These are phyloP conservation scores for Diogma glabrata DNA, from an alignment of 2,888 invertebrate species.

Conservation along the genomic window DNA sequence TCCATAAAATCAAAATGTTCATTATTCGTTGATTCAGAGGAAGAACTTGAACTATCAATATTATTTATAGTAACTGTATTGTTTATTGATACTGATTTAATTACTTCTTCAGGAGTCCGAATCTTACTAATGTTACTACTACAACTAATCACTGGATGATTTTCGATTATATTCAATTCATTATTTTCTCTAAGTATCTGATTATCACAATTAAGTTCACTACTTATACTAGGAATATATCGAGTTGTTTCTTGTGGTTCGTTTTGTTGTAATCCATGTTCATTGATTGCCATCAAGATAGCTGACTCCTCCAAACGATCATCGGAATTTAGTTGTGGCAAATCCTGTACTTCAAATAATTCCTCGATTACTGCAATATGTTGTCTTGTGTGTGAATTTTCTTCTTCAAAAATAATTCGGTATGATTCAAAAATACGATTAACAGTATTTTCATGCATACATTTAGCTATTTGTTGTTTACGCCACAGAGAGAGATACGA, in stretches of 20 bases:
- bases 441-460: conserved; percentile 17
- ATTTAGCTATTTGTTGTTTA: conserved; percentile 15
- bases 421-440: conserved; percentile 17
- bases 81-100: neutral
- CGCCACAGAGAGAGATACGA: no score
- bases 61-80: neutral
- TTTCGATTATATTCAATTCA: neutral
- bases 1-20: conserved; percentile 17
- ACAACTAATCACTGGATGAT: neutral
- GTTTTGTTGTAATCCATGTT: conserved; percentile 17
- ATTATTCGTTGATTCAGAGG: neutral
- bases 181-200: neutral
- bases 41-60: neutral
- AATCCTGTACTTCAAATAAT: neutral
- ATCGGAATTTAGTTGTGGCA: neutral
- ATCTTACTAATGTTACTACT: no score
- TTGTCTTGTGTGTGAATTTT: neutral
- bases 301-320: conserved; percentile 16
- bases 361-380: neutral
- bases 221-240: neutral
- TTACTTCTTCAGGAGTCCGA: no score
- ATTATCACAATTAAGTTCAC: no score
- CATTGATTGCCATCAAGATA: conserved; percentile 17
- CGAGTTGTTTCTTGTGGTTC: neutral
- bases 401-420: conserved; percentile 5